Evolutionary conservation across 2,797 vertebrate genomes (phyloP), one percentile per base, ranked within the genome.

Genomic region (Sardinella longiceps): DNA sequence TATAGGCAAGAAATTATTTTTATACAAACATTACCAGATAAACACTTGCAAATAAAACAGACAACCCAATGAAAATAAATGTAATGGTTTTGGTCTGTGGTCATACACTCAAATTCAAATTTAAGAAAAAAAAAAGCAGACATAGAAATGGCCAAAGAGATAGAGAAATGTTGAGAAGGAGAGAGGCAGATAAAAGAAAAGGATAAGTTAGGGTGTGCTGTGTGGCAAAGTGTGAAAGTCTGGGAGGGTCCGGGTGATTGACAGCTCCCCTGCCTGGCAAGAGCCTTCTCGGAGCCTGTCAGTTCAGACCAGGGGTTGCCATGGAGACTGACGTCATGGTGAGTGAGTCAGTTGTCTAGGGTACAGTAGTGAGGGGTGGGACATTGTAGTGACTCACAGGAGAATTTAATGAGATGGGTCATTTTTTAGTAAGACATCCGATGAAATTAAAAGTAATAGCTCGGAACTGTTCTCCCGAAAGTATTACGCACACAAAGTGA

Each of bases 241-340:
- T 63, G 90, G 92, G 92, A 90, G 90, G 90, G 92, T 94, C 92
- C 92, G 89, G 89, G 88, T 77, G 89, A 91, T 90, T 89, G 92
- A 92, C 92, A 91, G 90, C 90, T 87, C 90, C 91, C 84, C 84
- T 77, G 77, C 56, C 83, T 80, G 74, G 80, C 82, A 53, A 84
- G 56, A 84, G 43, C 83, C 25, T 81, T 93, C 91, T 88, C 91
- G 91, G 89, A 91, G 92, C 90, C 93, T 92, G 91, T 91, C 91
- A 91, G 83, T 74, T 74, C 90, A 90, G 91, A 88, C 86, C 85
- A 43, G 80, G 12, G 81, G 92, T 93, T 88, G 88, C 92, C 91
- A 89, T 81, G 87, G 94, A 89, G 92, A 94, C 39, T 56, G 86
- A 87, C 88, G 88, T 92, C 91, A 90, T 89, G 84, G 84, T 90